Conservation (phyloP, 1,140 invertebrate species). For the Euura saliciscinereae region DNA sequence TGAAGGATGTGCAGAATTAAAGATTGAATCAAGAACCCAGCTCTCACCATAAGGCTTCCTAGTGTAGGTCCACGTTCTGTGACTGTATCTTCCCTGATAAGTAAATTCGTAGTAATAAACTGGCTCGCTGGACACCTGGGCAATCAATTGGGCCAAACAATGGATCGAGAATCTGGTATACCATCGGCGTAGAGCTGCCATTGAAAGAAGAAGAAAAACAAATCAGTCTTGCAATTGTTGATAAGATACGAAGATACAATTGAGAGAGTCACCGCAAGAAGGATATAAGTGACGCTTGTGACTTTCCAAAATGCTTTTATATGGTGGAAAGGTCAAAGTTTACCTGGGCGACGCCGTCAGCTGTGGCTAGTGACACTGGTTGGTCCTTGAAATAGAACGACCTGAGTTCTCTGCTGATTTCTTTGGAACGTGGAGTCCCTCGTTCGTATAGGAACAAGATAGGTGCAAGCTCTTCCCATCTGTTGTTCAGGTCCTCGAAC, state of each 20-base stretch:
- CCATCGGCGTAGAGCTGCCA: constrained; percentile 59
- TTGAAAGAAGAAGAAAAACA: background rate
- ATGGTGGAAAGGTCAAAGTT: constrained; percentile 15
- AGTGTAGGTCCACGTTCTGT: constrained; percentile 56
- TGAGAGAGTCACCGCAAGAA: constrained; percentile 14
- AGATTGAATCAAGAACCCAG: background rate
- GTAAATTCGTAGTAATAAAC: constrained; percentile 65
- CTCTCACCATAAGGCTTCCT: constrained; percentile 53
- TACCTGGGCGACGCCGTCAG: constrained; percentile 46
- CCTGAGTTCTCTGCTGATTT: constrained; percentile 57
- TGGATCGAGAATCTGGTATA: constrained; percentile 60
- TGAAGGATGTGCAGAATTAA: constrained; percentile 13
- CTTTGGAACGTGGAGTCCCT: constrained; percentile 50
- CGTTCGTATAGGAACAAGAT: constrained; percentile 64
- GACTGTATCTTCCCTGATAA: constrained; percentile 63
- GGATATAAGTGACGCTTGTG: background rate
- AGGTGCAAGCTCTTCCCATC: constrained; percentile 62
- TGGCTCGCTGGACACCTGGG: constrained; percentile 49
- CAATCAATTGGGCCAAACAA: constrained; percentile 58
- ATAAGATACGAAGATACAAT: background rate
- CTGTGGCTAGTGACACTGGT: constrained; percentile 42
- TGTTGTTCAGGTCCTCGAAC: constrained; percentile 53
- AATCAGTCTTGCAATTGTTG: background rate
- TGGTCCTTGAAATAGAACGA: constrained; percentile 55
- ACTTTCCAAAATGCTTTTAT: background rate